Conservation (phyloP, 2,888 invertebrate species). For the Cabera pusaria region DNA sequence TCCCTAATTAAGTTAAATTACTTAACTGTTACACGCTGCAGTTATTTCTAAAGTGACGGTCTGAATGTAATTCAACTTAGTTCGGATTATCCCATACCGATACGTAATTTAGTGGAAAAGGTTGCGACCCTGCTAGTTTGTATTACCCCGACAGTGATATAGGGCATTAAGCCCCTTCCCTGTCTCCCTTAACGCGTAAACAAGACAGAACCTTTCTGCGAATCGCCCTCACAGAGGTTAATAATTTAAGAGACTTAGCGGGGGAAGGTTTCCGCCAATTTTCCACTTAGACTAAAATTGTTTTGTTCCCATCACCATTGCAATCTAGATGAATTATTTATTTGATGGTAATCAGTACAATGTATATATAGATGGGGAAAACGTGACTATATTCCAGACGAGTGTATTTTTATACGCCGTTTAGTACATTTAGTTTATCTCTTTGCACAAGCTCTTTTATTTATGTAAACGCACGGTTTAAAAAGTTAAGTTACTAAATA, state of each 20-base stretch:
- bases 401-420: no score
- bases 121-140: conserved; percentile 80
- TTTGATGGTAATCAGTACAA: conserved; percentile 19
- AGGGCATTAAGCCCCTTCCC: conserved; percentile 80
- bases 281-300: conserved; percentile 70
- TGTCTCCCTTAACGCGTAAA: conserved; percentile 80
- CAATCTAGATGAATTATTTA: conserved; percentile 56
- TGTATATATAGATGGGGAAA: no score
- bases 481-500: no score
- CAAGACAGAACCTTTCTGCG: conserved; percentile 80
- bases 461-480: no score
- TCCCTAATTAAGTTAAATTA: conserved; percentile 29
- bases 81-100: conserved; percentile 77
- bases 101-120: conserved; percentile 83
- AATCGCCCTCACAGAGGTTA: conserved; percentile 76
- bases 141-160: conserved; percentile 81
- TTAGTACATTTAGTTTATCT: no score
- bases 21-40: conserved; percentile 47
- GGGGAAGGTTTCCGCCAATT: conserved; percentile 64
- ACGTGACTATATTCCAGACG: no score
- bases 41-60: conserved; percentile 57
- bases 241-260: conserved; percentile 80
- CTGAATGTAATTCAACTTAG: conserved; percentile 71
- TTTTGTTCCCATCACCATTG: conserved; percentile 62
- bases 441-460: no score